A percentile compares a stretch with the other conserved stretches of the same genome.
Evolutionary conservation across 2,888 invertebrate genomes (phyloP).

Genomic region (Cabera pusaria): DNA sequence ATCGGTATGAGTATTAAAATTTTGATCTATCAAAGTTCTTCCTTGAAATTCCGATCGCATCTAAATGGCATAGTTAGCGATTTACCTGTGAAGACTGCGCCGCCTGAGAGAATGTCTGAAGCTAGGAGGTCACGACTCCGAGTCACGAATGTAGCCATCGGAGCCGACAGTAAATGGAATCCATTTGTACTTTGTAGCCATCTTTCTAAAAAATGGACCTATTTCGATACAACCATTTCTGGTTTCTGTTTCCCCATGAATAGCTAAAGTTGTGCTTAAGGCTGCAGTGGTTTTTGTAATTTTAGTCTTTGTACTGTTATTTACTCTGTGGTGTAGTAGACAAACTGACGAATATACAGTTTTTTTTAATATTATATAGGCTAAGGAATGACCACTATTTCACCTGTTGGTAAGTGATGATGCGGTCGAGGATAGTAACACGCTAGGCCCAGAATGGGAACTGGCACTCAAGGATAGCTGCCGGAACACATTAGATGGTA

Average conservation of each 20-base stretch:
- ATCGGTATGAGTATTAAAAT: too few relatives aligned
- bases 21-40: neutral
- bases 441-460: too few relatives aligned
- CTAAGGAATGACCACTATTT: too few relatives aligned
- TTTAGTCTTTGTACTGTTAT: too few relatives aligned
- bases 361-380: too few relatives aligned
- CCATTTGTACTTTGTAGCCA: constrained; percentile 16
- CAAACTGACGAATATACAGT: too few relatives aligned
- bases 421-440: too few relatives aligned
- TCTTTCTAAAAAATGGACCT: constrained; percentile 7
- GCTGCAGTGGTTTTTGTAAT: too few relatives aligned
- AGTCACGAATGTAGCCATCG: constrained; percentile 22
- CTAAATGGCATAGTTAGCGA: neutral
- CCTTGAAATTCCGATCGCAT: neutral
- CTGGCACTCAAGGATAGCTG: too few relatives aligned
- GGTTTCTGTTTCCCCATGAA: neutral
- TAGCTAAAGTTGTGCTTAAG: neutral
- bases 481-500: too few relatives aligned
- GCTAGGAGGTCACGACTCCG: constrained; percentile 22
- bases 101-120: constrained; percentile 11
- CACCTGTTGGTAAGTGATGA: too few relatives aligned
- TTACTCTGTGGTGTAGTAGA: too few relatives aligned
- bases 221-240: constrained; percentile 2
- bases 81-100: constrained; percentile 10
- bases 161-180: constrained; percentile 18